A percentile compares a stretch with the other conserved stretches of the same genome.
phyloP scores from a whole-genome alignment of 2,113 vertebrate species.

The Entelurus aequoreus region DNA sequence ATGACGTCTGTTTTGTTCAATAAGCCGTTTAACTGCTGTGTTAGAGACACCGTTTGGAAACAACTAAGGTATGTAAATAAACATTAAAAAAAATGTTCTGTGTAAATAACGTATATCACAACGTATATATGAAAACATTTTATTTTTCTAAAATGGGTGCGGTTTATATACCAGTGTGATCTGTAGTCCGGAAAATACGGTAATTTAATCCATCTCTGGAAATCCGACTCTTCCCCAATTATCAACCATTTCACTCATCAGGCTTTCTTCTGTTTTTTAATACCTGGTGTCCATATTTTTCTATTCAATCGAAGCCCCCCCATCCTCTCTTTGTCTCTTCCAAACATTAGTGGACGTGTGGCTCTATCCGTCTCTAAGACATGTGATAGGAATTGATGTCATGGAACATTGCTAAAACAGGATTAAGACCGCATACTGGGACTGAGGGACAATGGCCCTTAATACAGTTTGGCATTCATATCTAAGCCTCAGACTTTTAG shows the following conservation, averaged over 20 bases:
- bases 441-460: constrained; percentile 82
- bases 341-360: constrained; percentile 42
- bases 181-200: too few relatives aligned
- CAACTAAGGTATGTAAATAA: too few relatives aligned
- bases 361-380: constrained; percentile 83
- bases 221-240: neutral
- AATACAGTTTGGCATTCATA: constrained; percentile 85
- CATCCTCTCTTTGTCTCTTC: constrained; percentile 14
- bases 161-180: too few relatives aligned
- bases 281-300: neutral
- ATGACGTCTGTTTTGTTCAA: too few relatives aligned
- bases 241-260: neutral
- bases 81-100: too few relatives aligned
- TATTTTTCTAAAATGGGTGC: too few relatives aligned
- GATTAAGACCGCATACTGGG: constrained; percentile 85
- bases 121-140: too few relatives aligned
- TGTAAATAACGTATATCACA: too few relatives aligned
- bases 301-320: neutral
- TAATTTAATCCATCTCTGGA: constrained; percentile 10
- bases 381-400: constrained; percentile 88
- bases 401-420: constrained; percentile 85
- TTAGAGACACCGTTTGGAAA: too few relatives aligned
- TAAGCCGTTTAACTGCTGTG: too few relatives aligned
- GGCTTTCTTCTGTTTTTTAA: neutral
- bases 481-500: constrained; percentile 57